These are phyloP conservation scores for Equus quagga DNA, from an alignment of 2,113 vertebrate genomes.

Conservation along the genomic window DNA sequence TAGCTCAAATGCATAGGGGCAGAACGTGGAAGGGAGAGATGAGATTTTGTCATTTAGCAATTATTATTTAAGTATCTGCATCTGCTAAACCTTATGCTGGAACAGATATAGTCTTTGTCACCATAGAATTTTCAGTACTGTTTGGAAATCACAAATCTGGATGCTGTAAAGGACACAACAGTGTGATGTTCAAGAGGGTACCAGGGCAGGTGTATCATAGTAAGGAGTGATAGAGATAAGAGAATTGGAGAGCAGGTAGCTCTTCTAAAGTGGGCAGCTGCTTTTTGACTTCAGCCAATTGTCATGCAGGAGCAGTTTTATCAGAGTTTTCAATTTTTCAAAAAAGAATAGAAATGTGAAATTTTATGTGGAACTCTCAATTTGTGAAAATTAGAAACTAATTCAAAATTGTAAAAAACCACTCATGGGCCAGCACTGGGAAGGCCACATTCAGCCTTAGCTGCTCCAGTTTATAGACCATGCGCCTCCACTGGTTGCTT, in stretches of 20 bases:
- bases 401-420: not conserved
- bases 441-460: not conserved
- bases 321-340: not conserved
- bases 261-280: not conserved
- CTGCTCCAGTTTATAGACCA: not conserved
- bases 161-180: not conserved
- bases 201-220: not conserved
- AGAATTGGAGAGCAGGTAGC: rapidly evolving
- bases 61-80: not conserved
- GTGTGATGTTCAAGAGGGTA: not conserved
- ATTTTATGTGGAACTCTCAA: not conserved
- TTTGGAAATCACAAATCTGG: not conserved
- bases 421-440: not conserved
- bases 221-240: not conserved
- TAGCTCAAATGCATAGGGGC: not conserved
- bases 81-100: not conserved
- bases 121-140: not conserved
- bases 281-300: not conserved
- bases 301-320: not conserved
- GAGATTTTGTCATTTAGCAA: not conserved
- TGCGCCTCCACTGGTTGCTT: not conserved
- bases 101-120: not conserved
- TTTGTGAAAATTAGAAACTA: not conserved
- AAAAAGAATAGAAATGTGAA: not conserved
- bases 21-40: not conserved